These are phyloP conservation scores for Agrochola lychnidis DNA, from an alignment of 2,888 invertebrate species.

Conservation along the genomic window DNA sequence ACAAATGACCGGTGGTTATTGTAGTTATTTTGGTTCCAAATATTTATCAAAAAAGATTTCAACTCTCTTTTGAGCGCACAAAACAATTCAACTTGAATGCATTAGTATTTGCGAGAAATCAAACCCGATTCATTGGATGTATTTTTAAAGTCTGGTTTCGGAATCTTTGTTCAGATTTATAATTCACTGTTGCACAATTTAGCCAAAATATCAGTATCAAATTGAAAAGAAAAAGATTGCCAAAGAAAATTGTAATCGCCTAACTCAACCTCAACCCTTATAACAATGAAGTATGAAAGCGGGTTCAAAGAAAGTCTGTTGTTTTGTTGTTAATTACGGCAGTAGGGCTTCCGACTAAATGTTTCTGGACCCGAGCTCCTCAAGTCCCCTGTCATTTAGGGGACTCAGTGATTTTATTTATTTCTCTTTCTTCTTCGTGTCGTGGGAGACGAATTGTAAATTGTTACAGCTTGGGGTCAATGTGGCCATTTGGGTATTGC, in stretches of 20 bases:
- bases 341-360: slow-evolving; percentile 23
- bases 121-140: neutral
- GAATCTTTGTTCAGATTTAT: neutral
- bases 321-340: slow-evolving; percentile 56
- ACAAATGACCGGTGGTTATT: neutral
- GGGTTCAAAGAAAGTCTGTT: slow-evolving; percentile 46
- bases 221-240: neutral
- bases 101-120: neutral
- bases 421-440: neutral
- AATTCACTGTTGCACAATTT: neutral
- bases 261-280: slow-evolving; percentile 24
- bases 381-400: neutral
- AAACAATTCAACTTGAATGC: neutral
- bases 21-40: slow-evolving; percentile 1
- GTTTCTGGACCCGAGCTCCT: neutral
- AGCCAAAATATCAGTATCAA: neutral
- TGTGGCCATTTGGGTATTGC: neutral
- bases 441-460: slow-evolving; percentile 9
- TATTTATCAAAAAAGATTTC: neutral
- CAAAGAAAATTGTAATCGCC: neutral
- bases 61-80: neutral
- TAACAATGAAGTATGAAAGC: slow-evolving; percentile 30
- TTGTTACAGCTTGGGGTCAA: neutral
- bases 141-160: neutral
- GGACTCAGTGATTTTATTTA: slow-evolving; percentile 27